Evolutionary conservation across 2,113 vertebrate genomes (phyloP).

Genomic region (Zosterops japonicus): DNA sequence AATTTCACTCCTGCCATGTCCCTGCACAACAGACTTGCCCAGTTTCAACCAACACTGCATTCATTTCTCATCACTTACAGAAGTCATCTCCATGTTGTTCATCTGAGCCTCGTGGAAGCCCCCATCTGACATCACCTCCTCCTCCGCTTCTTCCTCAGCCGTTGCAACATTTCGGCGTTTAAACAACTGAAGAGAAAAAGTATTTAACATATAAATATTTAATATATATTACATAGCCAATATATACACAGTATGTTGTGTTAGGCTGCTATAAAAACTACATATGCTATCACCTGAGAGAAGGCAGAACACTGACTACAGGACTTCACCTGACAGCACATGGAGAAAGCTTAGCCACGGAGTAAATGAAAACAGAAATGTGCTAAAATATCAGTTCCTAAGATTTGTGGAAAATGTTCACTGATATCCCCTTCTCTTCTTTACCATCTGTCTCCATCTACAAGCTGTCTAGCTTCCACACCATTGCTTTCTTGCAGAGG

Average conservation of each 20-base stretch:
- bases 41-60: background rate
- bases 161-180: constrained; percentile 96
- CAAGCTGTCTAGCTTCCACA: background rate
- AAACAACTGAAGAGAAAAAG: constrained; percentile 81
- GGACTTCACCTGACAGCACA: background rate
- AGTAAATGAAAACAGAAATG: background rate
- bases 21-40: background rate
- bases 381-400: background rate
- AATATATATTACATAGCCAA: background rate
- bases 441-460: background rate
- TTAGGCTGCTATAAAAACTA: background rate
- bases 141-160: constrained; percentile 88
- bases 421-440: background rate
- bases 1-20: background rate
- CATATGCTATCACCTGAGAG: background rate
- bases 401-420: background rate
- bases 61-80: constrained; percentile 72
- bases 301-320: background rate
- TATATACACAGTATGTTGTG: fast-evolving
- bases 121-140: constrained; percentile 96
- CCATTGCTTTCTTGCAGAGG: background rate
- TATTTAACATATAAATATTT: background rate
- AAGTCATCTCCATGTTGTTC: constrained; percentile 93
- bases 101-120: constrained; percentile 93
- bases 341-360: background rate